These are phyloP conservation scores for Montipora foliosa DNA, from an alignment of 64 coral and sea anemone genomes.

Conservation along the genomic window DNA sequence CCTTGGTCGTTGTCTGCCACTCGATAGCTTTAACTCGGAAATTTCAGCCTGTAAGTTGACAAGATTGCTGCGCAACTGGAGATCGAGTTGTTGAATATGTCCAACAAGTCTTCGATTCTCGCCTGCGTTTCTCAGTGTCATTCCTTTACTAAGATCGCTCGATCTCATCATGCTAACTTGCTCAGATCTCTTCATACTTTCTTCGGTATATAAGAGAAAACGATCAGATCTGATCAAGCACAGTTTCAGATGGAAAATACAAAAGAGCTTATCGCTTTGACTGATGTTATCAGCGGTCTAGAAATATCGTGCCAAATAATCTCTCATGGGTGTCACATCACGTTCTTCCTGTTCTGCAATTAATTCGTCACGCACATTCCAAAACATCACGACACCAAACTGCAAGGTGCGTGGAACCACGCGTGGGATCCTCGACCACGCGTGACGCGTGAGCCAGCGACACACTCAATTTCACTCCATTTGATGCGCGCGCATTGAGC, in stretches of 20 bases:
- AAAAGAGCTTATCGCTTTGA: no score
- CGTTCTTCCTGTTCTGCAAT: background rate
- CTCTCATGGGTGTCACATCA: background rate
- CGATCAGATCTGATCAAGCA: background rate
- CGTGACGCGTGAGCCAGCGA: background rate
- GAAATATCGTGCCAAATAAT: conserved; percentile 12
- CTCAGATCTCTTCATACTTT: conserved; percentile 68
- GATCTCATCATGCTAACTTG: conserved; percentile 36
- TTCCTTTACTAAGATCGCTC: conserved; percentile 77
- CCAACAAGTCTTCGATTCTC: conserved; percentile 75
- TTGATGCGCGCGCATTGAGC: conserved; percentile 28
- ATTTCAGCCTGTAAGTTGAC: conserved; percentile 87
- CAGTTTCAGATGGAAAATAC: background rate
- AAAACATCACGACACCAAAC: background rate
- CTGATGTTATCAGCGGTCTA: no score
- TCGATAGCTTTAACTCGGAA: conserved; percentile 71
- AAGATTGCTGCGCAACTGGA: conserved; percentile 68
- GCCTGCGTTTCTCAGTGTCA: conserved; percentile 78
- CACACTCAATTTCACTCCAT: no score
- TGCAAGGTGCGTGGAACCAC: no score
- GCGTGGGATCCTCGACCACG: background rate
- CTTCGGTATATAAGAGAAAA: background rate
- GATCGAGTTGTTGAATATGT: conserved; percentile 76
- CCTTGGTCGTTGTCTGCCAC: conserved; percentile 2
- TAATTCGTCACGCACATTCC: conserved; percentile 14